Conservation (phyloP, 2,797 vertebrate genomes). For the Crenichthys baileyi region DNA sequence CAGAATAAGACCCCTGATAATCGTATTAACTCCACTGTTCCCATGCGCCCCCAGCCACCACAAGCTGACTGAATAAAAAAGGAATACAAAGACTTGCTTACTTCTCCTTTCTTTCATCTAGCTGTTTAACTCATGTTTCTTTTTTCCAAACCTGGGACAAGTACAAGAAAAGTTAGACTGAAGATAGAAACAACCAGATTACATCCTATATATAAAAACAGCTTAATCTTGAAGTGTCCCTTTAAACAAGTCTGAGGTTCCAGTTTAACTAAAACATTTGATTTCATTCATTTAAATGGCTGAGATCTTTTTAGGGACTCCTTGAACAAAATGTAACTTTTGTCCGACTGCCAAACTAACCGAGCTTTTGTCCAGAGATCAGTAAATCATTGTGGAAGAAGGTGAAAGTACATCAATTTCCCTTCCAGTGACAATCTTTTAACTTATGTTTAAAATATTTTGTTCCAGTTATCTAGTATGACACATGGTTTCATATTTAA, state of each 20-base stretch:
- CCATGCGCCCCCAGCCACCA: not conserved
- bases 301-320: not conserved
- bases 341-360: conserved; percentile 11
- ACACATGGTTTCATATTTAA: not conserved
- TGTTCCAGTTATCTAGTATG: not conserved
- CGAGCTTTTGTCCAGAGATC: not conserved
- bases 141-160: not conserved
- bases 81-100: not conserved
- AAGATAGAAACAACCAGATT: too few relatives aligned
- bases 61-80: not conserved
- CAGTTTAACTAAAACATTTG: not conserved
- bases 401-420: not conserved
- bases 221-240: not conserved
- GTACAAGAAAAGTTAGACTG: not conserved
- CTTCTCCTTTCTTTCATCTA: too few relatives aligned
- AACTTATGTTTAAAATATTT: conserved; percentile 26
- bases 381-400: conserved; percentile 1
- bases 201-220: not conserved
- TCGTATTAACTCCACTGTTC: not conserved
- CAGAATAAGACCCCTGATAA: not conserved
- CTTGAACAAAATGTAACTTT: conserved; percentile 10
- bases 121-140: not conserved
- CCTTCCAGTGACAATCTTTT: not conserved
- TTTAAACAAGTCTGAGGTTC: not conserved
- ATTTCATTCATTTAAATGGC: conserved; percentile 1